Evolutionary conservation across 2,888 invertebrate species (phyloP).

Genomic region (Brachylomia viminalis): DNA sequence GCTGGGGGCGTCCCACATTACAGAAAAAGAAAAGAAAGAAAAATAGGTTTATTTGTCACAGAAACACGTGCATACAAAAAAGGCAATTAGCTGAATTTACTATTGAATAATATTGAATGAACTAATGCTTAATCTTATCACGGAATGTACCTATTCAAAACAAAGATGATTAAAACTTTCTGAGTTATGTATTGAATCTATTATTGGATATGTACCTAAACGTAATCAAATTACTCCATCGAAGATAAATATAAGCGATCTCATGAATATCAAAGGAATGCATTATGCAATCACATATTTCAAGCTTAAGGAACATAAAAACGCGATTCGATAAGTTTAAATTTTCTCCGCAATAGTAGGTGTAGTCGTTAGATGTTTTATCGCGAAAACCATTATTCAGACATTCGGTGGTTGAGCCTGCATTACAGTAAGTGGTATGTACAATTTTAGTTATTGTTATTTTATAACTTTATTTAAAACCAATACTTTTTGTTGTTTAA

Average conservation of each 20-base stretch:
- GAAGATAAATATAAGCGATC: slow-evolving; percentile 3
- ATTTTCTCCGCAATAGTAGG: slow-evolving; percentile 41
- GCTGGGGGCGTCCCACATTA: too few species aligned
- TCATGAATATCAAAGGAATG: slow-evolving; percentile 12
- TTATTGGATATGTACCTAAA: not conserved
- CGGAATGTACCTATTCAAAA: not conserved
- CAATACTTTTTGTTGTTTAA: not conserved
- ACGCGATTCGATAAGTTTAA: slow-evolving; percentile 49
- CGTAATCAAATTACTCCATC: not conserved
- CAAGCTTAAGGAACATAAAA: slow-evolving; percentile 49
- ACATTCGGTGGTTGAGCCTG: slow-evolving; percentile 17
- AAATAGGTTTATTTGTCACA: not conserved
- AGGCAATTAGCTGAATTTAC: too few species aligned
- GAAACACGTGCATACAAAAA: too few species aligned
- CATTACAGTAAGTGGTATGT: slow-evolving; percentile 39
- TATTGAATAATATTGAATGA: too few species aligned
- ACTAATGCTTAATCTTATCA: not conserved
- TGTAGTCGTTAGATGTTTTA: slow-evolving; percentile 49
- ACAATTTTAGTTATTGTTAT: slow-evolving; percentile 1
- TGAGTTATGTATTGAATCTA: not conserved
- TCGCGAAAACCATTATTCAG: slow-evolving; percentile 48
- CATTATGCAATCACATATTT: slow-evolving; percentile 46
- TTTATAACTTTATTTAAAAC: not conserved
- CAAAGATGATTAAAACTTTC: too few species aligned
- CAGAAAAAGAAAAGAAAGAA: too few species aligned